Conservation (phyloP, 2,888 invertebrate species). For the Agrilus cyanescens region DNA sequence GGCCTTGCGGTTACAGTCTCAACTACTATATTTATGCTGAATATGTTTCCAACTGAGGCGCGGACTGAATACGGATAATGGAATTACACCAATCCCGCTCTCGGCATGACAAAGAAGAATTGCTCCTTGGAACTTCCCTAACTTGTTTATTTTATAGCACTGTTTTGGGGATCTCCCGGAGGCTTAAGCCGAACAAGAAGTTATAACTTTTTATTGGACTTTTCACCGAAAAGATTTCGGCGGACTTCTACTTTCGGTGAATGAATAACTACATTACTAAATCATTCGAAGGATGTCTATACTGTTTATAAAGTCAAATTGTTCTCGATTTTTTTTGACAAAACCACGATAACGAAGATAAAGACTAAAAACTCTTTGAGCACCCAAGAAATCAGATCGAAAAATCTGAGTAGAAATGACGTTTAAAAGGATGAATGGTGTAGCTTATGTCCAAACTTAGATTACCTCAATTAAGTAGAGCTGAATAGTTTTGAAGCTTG, state of each 20-base stretch:
- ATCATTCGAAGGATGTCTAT: too few species aligned
- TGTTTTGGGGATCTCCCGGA: slow-evolving; percentile 7
- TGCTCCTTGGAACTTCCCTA: slow-evolving; percentile 22
- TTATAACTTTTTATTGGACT: not conserved
- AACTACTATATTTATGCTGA: slow-evolving; percentile 28
- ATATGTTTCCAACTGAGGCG: slow-evolving; percentile 27
- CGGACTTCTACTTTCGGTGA: not conserved
- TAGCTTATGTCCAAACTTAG: too few species aligned
- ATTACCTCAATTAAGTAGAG: too few species aligned
- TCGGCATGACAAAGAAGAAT: slow-evolving; percentile 28
- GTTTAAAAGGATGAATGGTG: too few species aligned
- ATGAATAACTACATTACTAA: too few species aligned
- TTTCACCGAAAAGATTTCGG: not conserved
- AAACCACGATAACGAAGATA: too few species aligned
- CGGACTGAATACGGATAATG: slow-evolving; percentile 29
- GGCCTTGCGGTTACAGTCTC: slow-evolving; percentile 25
- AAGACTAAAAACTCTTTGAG: too few species aligned
- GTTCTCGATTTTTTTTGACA: too few species aligned
- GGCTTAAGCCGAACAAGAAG: not conserved
- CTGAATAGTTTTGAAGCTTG: too few species aligned
- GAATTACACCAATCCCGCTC: slow-evolving; percentile 29
- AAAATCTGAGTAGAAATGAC: too few species aligned
- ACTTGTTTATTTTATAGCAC: slow-evolving; percentile 27
- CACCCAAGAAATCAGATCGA: too few species aligned
- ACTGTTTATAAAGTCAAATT: too few species aligned